Conservation (phyloP, 2,113 vertebrate species). For the Rafetus swinhoei region DNA sequence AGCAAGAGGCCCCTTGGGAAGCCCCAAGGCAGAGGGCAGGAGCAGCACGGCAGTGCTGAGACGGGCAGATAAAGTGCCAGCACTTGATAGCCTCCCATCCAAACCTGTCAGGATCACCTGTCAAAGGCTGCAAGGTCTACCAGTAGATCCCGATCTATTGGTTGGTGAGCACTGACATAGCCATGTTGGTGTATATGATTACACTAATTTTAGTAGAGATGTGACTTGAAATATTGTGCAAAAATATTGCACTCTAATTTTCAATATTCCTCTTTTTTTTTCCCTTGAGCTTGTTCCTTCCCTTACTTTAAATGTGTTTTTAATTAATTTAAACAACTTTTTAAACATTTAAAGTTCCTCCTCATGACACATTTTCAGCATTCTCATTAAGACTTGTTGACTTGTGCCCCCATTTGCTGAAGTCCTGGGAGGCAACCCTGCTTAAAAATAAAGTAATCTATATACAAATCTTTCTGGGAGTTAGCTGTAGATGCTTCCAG, state of each 20-base stretch:
- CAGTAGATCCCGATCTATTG: too few species aligned
- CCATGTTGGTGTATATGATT: too few species aligned
- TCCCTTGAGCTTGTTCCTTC: not conserved
- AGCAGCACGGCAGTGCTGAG: too few species aligned
- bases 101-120: too few species aligned
- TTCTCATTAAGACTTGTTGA: not conserved
- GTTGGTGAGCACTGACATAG: too few species aligned
- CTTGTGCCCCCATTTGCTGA: not conserved
- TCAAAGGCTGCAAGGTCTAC: too few species aligned
- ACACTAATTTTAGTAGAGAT: not conserved
- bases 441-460: not conserved
- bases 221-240: not conserved
- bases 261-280: accelerated
- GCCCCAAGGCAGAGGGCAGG: too few species aligned
- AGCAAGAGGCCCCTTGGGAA: too few species aligned
- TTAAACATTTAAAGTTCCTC: not conserved
- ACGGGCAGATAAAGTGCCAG: too few species aligned
- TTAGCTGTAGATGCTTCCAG: not conserved
- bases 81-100: too few species aligned
- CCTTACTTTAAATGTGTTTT: not conserved
- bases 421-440: not conserved
- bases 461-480: not conserved
- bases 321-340: not conserved
- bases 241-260: accelerated
- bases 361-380: not conserved